These are phyloP conservation scores for Amorpha juglandis DNA, from an alignment of 2,888 invertebrate genomes.

Conservation along the genomic window DNA sequence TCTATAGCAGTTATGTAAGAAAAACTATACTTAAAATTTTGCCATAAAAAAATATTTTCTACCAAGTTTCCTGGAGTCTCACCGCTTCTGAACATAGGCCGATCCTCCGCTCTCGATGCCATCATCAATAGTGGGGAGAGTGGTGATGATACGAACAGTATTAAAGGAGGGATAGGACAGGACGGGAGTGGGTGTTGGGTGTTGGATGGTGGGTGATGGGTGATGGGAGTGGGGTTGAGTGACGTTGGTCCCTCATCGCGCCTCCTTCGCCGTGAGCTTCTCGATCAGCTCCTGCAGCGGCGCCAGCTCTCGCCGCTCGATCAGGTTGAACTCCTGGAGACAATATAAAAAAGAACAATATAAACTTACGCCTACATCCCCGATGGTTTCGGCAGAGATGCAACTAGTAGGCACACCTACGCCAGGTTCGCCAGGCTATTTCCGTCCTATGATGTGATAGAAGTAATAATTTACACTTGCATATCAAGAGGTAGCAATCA, in stretches of 20 bases:
- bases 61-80: too few relatives aligned
- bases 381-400: too few relatives aligned
- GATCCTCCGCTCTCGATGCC: not conserved
- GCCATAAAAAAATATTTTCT: too few relatives aligned
- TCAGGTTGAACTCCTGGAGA: conserved; percentile 97
- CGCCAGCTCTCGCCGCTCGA: conserved; percentile 97
- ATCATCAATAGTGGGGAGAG: not conserved
- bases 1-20: too few relatives aligned
- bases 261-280: conserved; percentile 95
- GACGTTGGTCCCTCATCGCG: conserved; percentile 85
- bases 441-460: too few relatives aligned
- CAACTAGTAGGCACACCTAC: too few relatives aligned
- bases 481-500: too few relatives aligned
- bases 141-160: not conserved
- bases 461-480: too few relatives aligned
- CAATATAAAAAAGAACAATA: too few relatives aligned
- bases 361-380: too few relatives aligned
- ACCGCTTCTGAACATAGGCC: not conserved
- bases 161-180: not conserved
- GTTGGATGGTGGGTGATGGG: not conserved
- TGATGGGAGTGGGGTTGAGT: not conserved
- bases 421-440: too few relatives aligned
- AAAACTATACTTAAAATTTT: too few relatives aligned
- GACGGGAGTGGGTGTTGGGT: not conserved
- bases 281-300: conserved; percentile 99